These are phyloP conservation scores for Taeniopygia guttata DNA, from an alignment of 2,797 vertebrate genomes.

Conservation along the genomic window DNA sequence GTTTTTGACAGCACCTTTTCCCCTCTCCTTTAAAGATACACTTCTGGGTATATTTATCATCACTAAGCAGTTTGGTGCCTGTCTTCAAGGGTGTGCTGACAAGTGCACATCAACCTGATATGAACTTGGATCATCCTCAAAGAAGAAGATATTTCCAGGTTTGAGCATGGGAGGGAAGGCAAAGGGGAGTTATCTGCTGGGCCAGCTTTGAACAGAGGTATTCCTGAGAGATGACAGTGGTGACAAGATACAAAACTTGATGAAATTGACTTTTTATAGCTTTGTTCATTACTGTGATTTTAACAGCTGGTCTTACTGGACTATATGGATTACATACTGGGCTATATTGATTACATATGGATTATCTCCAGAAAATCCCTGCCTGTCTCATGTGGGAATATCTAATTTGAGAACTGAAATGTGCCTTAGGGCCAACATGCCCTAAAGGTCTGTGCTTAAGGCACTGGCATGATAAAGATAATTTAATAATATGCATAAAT, in stretches of 20 bases:
- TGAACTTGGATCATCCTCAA: neutral
- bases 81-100: neutral
- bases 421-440: neutral
- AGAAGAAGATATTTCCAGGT: neutral
- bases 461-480: neutral
- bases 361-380: neutral
- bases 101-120: neutral
- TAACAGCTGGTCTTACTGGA: neutral
- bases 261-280: neutral
- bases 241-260: neutral
- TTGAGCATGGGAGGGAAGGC: neutral
- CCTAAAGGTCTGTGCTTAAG: neutral
- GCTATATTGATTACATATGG: neutral
- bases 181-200: neutral
- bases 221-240: neutral
- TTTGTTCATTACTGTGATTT: neutral
- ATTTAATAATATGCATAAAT: neutral
- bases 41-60: neutral
- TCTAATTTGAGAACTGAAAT: neutral
- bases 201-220: neutral
- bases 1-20: neutral
- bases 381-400: neutral
- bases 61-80: neutral
- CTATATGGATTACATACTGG: neutral
- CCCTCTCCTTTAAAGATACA: neutral